Conservation (phyloP, 2,113 vertebrate genomes). For the Gadus macrocephalus region DNA sequence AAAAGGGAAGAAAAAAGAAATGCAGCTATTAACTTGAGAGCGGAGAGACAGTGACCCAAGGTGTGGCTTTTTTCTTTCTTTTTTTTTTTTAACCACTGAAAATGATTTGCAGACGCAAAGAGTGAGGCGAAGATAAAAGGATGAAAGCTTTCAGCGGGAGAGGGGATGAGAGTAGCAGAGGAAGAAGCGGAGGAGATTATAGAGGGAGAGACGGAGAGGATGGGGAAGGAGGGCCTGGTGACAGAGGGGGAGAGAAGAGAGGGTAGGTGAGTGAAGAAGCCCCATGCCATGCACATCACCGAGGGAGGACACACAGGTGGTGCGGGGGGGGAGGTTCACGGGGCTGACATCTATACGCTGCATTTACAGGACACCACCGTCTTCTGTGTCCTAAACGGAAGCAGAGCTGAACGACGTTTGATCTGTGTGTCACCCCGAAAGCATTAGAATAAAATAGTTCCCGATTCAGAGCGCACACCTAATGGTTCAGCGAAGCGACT, state of each 20-base stretch:
- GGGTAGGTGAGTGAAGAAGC: no score
- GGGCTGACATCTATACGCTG: no score
- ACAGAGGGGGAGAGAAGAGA: not conserved
- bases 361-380: no score
- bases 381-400: no score
- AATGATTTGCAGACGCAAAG: not conserved
- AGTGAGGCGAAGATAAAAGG: not conserved
- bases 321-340: no score
- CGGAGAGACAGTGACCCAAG: not conserved
- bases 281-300: no score
- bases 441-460: no score
- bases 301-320: no score
- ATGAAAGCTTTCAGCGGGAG: not conserved
- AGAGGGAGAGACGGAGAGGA: constrained; percentile 7
- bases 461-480: no score
- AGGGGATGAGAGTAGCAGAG: not conserved
- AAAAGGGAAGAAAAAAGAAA: not conserved
- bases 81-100: not conserved
- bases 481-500: no score
- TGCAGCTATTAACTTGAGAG: not conserved
- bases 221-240: not conserved
- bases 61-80: not conserved
- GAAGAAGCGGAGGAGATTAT: constrained; percentile 7
- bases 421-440: no score
- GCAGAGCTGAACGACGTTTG: no score